Base-by-base conservation (phyloP, 2,888 invertebrate genomes). In the Cosmorhoe ocellata region DNA sequence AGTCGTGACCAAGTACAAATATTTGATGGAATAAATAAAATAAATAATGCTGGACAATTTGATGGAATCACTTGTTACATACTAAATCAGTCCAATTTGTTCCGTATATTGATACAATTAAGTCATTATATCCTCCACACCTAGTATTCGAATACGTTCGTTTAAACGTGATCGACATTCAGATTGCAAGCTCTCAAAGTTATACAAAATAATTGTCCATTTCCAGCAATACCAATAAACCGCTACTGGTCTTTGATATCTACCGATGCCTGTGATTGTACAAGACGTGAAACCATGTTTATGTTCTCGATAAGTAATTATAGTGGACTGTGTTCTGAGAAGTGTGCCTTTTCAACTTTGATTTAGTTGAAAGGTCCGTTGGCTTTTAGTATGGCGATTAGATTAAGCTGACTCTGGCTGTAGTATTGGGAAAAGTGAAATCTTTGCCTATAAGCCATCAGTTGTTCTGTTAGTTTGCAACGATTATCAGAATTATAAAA, bases 201-300 rank as follows among this genome's bases (percentile, higher is more conserved):
- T 42, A 42, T 32, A 33, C 10, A 24, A 37, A 43, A 43, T 52
- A 47, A 47, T 51, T 38, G 51, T 43, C 18, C 12, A 52, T 43
- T 52, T 43, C 52, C 39, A 52, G 14, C 14, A 34, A 30, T 18
- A 39, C 14, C 47, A 43, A 46, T 46, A 51, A 51, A 44, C 37
- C 13, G 51, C 52, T 55, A 50, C 54, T 42, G 43, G 51, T 51
- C 41, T 58, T 41, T 53, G 48, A 51, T 56, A 53, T 52, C 43
- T 53, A 53, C 46, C 45, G 45, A 31, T 40, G 40, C 45, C 44
- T 47, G 59, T 45, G 58, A 54, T 56, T 51, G 48, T 55, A 60
- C 51, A 41, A 51, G 53, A 53, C 56, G 48, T 34, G 50, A 43
- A 55, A 58, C 42, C 51, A 48, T 60, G 58, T 53, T 51, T 50